Conservation (phyloP, 2,113 vertebrate genomes). For the Neotragus moschatus region DNA sequence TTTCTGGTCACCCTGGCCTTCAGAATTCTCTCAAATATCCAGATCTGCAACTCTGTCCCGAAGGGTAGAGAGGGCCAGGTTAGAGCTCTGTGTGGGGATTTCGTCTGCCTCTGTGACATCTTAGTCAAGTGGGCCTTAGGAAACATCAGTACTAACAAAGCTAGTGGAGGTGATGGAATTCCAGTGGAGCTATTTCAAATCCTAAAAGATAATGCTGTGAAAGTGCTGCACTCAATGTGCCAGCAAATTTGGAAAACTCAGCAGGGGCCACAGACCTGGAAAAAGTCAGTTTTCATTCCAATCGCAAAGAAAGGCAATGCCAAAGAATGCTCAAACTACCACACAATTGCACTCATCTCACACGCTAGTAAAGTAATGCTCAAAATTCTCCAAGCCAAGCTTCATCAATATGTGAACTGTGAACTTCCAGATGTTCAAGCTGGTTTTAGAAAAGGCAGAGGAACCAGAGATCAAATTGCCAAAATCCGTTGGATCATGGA, state of each 20-base stretch:
- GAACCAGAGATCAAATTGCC: not conserved
- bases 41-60: not conserved
- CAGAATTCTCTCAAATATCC: not conserved
- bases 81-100: not conserved
- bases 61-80: not conserved
- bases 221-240: not conserved
- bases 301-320: not conserved
- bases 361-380: not conserved
- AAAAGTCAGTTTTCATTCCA: not conserved
- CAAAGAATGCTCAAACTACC: not conserved
- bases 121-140: not conserved
- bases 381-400: not conserved
- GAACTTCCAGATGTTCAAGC: not conserved
- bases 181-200: not conserved
- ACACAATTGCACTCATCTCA: not conserved
- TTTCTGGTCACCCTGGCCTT: not conserved
- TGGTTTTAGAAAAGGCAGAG: not conserved
- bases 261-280: not conserved
- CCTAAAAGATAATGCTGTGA: not conserved
- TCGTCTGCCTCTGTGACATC: not conserved
- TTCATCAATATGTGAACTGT: not conserved
- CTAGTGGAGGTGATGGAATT: not conserved
- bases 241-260: not conserved
- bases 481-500: fast-evolving
- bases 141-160: not conserved